Conservation (phyloP, 2,797 vertebrate species). For the Erpetoichthys calabaricus region DNA sequence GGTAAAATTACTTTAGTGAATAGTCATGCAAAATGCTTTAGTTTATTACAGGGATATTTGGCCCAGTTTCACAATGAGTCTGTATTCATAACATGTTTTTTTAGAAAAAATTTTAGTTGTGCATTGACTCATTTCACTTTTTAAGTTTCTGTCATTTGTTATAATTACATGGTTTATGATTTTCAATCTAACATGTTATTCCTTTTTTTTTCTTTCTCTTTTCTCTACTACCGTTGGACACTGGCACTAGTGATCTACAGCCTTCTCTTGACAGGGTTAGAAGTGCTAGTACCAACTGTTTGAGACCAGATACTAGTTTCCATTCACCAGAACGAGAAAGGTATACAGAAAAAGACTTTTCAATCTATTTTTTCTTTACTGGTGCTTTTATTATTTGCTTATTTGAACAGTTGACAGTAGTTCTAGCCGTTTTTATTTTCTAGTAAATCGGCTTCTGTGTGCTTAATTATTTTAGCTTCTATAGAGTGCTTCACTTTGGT, state of each 20-base stretch:
- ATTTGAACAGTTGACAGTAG: conserved; percentile 7
- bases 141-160: conserved; percentile 39
- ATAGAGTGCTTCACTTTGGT: background rate
- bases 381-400: conserved; percentile 34
- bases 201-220: conserved; percentile 60
- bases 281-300: conserved; percentile 97
- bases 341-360: conserved; percentile 67
- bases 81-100: background rate
- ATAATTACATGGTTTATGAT: conserved; percentile 53
- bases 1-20: too few species aligned
- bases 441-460: conserved; percentile 4
- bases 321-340: conserved; percentile 92
- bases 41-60: too few species aligned
- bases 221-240: conserved; percentile 80
- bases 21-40: too few species aligned
- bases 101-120: background rate
- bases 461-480: background rate
- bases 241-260: conserved; percentile 90
- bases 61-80: too few species aligned
- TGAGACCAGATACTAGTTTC: conserved; percentile 92
- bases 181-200: conserved; percentile 67
- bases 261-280: conserved; percentile 93
- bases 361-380: conserved; percentile 53
- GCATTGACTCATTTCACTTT: background rate
- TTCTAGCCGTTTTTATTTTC: conserved; percentile 3